Base-by-base conservation (phyloP, 2,888 invertebrate genomes). In the Mamestra brassicae region DNA sequence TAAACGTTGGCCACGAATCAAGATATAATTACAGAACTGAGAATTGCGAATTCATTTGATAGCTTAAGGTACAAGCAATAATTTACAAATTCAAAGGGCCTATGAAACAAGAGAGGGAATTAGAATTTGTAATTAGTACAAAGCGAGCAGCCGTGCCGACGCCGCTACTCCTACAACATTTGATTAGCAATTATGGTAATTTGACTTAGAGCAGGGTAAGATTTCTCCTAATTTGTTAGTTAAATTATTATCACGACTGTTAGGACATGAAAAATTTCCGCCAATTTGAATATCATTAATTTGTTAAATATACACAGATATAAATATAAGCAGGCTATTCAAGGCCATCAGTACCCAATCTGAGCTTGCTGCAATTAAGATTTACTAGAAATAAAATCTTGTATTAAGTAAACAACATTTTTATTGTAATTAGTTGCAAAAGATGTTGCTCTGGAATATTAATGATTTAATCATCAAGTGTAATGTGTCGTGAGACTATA, bases 171-270 rank as follows among this genome's bases (percentile, higher is more conserved):
- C 94, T 93, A 94, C 95, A 94, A 94, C 95, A 94, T 96, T 96
- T 96, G 96, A 96, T 96, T 96, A 96, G 94, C 95, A 95, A 96
- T 96, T 96, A 96, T 96, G 96, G 92, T 95, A 96, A 96, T 96
- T 95, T 93, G 94, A 94, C 95, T 96, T 93, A 94, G 94, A 95
- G 94, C 94, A 94, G 95, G 95, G 95, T 95, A 95, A 96, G 95
- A 96, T 95, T 96, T 94, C 94, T 93, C 89, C 93, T 94, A 95
- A 95, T 96, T 96, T 95, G 95, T 95, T 94, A 95, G 95, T 95
- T 94, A 95, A 95, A 95, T 95, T 95, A 95, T 93, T 92, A 94
- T 93, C 93, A 90, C 91, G 87, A 89, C 91, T 87, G 92, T 88
- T 90, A 89, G 89, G 92, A 93, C 89, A 89, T 86, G 87, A 89